Evolutionary conservation across 2,797 vertebrate genomes (phyloP), one percentile per base, ranked within the genome.

Genomic region (Esox masquinongy): DNA sequence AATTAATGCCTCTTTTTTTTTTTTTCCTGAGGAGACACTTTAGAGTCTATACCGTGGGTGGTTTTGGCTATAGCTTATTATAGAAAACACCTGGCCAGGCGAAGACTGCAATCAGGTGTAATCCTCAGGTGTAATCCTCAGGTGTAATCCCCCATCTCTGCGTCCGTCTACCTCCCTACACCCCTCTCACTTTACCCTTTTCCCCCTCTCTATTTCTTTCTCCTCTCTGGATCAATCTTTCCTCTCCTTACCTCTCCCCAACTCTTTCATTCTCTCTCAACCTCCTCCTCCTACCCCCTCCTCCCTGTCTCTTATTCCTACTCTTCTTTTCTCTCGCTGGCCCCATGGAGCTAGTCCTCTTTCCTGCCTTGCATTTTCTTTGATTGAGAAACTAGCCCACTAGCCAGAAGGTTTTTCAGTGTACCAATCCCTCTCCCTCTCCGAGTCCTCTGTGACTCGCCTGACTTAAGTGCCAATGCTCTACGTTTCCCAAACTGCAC

Each of bases 331-430:
- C 86, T 79, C n/a, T 36, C 43, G 26, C 15, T 29, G 19, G 12
- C 26, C 22, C 63, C 47, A 8, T 39, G 70, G 78, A 61, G 67
- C 50, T 15, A 69, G 17, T 59, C 53, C n/a, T 56, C 8, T 16
- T 56, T 56, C 53, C 53, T 56, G 39, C 51, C 53, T 72, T 78
- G 66, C 75, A 76, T 80, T 86, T 85, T 86, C 74, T 8, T 80
- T 82, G 84, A 87, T 86, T 86, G 78, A 85, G 79, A 74, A 80
- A 77, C 84, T 69, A 73, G 82, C 72, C 72, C 75, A 72, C 39
- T 64, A 79, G 74, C 80, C 82, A 73, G 78, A 36, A 39, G 17
- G 70, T 61, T 61, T 72, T 59, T 72, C 70, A 72, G n/a, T 6
- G 51, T 59, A 39, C 24, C 19, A 59, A 59, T 53, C 64, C 34